These are phyloP conservation scores for Lasiommata megera DNA, from an alignment of 2,888 invertebrate genomes.

Conservation along the genomic window DNA sequence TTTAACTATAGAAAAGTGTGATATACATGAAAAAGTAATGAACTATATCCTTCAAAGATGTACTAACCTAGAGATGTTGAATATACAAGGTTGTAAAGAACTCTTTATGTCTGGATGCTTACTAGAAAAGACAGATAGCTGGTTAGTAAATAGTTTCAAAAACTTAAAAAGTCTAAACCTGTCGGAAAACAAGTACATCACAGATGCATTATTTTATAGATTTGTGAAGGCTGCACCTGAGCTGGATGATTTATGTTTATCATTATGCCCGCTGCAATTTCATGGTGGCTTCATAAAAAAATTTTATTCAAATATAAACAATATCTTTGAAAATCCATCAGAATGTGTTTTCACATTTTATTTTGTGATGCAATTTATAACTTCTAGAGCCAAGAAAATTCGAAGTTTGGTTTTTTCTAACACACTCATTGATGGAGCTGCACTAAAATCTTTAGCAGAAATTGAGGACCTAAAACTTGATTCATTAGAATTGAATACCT, in stretches of 20 bases:
- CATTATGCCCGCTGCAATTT: conserved; percentile 86
- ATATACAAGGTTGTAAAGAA: conserved; percentile 84
- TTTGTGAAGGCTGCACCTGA: conserved; percentile 82
- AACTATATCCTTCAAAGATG: conserved; percentile 81
- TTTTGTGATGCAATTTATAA: conserved; percentile 82
- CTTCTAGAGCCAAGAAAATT: conserved; percentile 73
- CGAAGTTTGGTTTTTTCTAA: conserved; percentile 84
- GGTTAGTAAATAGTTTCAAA: conserved; percentile 65
- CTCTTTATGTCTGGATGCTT: conserved; percentile 88
- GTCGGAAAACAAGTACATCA: conserved; percentile 85
- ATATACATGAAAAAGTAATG: conserved; percentile 84
- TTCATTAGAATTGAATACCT: conserved; percentile 75
- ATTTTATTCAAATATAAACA: conserved; percentile 81
- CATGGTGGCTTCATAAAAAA: conserved; percentile 85
- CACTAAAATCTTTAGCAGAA: conserved; percentile 79
- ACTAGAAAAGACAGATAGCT: conserved; percentile 81
- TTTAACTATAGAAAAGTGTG: conserved; percentile 81
- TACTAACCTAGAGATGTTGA: conserved; percentile 79
- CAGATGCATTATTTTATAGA: conserved; percentile 87
- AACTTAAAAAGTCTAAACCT: conserved; percentile 82
- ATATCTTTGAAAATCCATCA: conserved; percentile 73
- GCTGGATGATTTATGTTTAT: conserved; percentile 83
- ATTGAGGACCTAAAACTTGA: conserved; percentile 75
- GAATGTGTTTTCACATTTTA: conserved; percentile 87
- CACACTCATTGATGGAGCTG: conserved; percentile 85